Evolutionary conservation across 2,888 invertebrate genomes (phyloP).

Genomic region (Neoaliturus tenellus): DNA sequence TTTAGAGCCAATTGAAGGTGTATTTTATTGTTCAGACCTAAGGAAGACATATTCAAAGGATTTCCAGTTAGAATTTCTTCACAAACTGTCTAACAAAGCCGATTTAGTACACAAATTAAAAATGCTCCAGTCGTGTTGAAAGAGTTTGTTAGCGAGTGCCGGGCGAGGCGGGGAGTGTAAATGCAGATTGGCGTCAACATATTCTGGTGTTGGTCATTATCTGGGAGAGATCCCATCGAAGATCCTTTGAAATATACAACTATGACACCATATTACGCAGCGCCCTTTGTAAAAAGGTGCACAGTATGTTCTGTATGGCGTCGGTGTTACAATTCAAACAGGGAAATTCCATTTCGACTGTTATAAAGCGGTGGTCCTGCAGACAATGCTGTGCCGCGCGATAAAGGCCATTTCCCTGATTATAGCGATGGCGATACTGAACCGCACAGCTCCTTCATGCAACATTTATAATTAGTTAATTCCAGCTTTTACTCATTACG

Average conservation of each 20-base stretch:
- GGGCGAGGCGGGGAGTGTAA: not conserved
- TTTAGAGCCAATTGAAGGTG: no score
- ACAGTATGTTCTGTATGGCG: slow-evolving; percentile 4
- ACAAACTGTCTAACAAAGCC: no score
- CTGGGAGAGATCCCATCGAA: slow-evolving; percentile 28
- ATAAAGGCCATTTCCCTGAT: slow-evolving; percentile 34
- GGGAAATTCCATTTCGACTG: slow-evolving; percentile 28
- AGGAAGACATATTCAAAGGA: no score
- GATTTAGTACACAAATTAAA: no score
- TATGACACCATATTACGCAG: slow-evolving; percentile 28
- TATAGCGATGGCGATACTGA: not conserved
- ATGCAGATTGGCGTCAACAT: not conserved
- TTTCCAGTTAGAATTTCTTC: no score
- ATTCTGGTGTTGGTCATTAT: slow-evolving; percentile 4
- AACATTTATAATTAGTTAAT: slow-evolving; percentile 39
- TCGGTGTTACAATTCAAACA: slow-evolving; percentile 26
- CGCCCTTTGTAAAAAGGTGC: slow-evolving; percentile 21
- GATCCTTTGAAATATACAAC: slow-evolving; percentile 38
- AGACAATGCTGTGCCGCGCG: slow-evolving; percentile 9
- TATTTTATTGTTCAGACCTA: no score
- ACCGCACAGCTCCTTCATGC: slow-evolving; percentile 28
- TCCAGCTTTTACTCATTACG: slow-evolving; percentile 10
- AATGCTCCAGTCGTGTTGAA: not conserved
- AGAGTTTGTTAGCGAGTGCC: not conserved
- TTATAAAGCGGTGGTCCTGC: slow-evolving; percentile 32